Percentiles rank a stretch among this genome's conserved stretches.
Conservation (phyloP, 2,797 vertebrate genomes). For the Syngnathus rostellatus region DNA sequence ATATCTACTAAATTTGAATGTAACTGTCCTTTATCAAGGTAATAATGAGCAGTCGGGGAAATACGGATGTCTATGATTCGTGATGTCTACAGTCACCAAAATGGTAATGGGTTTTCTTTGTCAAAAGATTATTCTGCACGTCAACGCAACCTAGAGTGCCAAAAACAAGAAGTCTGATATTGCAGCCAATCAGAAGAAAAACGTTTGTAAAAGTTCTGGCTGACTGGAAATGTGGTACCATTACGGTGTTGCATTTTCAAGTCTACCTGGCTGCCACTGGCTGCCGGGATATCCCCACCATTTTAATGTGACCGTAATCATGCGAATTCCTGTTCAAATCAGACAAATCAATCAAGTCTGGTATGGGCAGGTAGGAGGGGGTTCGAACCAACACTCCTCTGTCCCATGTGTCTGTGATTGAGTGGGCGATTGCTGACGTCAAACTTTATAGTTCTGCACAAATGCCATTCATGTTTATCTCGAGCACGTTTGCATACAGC, state of each 20-base stretch:
- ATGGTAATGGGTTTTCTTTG: neutral
- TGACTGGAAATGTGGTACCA: neutral
- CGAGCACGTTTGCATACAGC: slow-evolving; percentile 33
- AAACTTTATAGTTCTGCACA: slow-evolving; percentile 49
- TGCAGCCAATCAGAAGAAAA: neutral
- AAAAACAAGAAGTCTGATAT: neutral
- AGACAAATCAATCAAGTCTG: slow-evolving; percentile 39
- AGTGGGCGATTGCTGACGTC: slow-evolving; percentile 56
- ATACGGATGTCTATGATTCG: neutral
- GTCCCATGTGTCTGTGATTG: slow-evolving; percentile 50
- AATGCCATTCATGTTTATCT: slow-evolving; percentile 56
- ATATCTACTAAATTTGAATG: neutral
- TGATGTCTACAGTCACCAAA: neutral
- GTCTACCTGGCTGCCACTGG: slow-evolving; percentile 22
- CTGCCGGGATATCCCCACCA: slow-evolving; percentile 29
- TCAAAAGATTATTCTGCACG: neutral
- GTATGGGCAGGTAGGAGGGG: neutral
- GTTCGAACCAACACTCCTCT: slow-evolving; percentile 42
- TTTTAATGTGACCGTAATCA: slow-evolving; percentile 16
- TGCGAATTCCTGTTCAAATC: slow-evolving; percentile 40
- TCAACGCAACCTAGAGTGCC: neutral
- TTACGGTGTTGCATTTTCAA: slow-evolving; percentile 29
- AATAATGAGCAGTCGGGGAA: neutral
- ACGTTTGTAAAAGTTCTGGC: neutral
- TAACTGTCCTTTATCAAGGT: neutral